These are phyloP conservation scores for Invenusta paracnida DNA, from an alignment of 2,888 invertebrate genomes.

Conservation along the genomic window DNA sequence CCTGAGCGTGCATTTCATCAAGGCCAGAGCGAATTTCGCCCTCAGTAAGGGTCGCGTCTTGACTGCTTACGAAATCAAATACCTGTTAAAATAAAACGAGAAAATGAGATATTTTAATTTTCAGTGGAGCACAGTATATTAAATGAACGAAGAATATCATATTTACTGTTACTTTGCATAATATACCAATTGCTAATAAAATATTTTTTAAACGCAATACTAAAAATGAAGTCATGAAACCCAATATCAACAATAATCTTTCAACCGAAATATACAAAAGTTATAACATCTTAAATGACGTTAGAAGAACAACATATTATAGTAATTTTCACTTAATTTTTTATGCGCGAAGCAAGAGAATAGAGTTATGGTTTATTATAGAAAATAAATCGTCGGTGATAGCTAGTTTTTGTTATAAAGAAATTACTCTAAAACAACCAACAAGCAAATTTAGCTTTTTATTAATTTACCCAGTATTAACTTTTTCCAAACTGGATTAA, in stretches of 20 bases:
- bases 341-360: neutral
- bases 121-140: too few relatives aligned
- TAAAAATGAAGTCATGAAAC: neutral
- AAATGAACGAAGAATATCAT: too few relatives aligned
- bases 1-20: constrained; percentile 76
- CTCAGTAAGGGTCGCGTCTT: constrained; percentile 61
- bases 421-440: neutral
- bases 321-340: too few relatives aligned
- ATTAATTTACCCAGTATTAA: neutral
- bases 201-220: too few relatives aligned
- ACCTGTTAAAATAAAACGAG: constrained; percentile 69
- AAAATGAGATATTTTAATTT: constrained; percentile 69
- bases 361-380: neutral
- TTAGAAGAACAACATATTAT: too few relatives aligned
- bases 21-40: constrained; percentile 76
- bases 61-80: constrained; percentile 67
- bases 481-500: neutral
- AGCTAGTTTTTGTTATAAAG: neutral
- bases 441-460: neutral
- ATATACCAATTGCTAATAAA: too few relatives aligned
- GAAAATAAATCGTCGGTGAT: neutral
- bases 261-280: neutral
- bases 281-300: neutral
- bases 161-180: too few relatives aligned
- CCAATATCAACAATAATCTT: neutral